Base-by-base conservation (phyloP, 2,113 vertebrate species). In the Pollachius pollachius region DNA sequence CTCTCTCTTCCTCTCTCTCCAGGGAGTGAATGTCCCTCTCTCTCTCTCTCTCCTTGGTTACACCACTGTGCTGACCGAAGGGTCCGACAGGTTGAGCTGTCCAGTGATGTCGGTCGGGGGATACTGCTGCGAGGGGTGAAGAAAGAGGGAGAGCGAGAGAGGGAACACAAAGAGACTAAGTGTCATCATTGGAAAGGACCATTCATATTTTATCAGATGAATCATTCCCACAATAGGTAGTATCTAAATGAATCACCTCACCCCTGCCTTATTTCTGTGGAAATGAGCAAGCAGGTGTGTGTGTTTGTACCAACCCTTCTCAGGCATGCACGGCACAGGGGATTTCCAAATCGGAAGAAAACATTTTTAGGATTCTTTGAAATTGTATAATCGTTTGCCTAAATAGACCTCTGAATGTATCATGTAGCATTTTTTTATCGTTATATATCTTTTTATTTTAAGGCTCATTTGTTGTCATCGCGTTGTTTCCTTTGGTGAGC, bases 51-150 rank as follows among this genome's bases (percentile, higher is more conserved):
- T 70, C 25, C 76, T 69, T 4, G 41, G 11, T 68, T 86, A 99
- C 90, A 99, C 97, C 94, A 98, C 97, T 62, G 97, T 99, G 94
- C 97, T 99, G 94, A 99, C 97, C 81, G 97, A 99, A 85, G 97
- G 97, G 93, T 99, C 97, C 57, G 97, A 99, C 91, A 99, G 92
- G 94, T 98, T 98, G 91, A 98, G 97, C 90, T 97, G 97, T 89
- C 97, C 97, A 2, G 97, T 94, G 94, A 97, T 97, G 93, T 98
- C 97, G 71, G 97, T 97, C 85, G 97, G 97, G 84, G 97, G 97
- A 85, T 91, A 99, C 87, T 98, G 97, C 97, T 99, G 97, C 89
- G 95, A 84, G 84, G 54, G 78, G 92, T 91, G 90, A 90, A n/a
- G 54, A 57, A 2, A 57, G 54, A 57, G 4, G n/a, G 54, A 48